Base-by-base conservation (phyloP, 2,888 invertebrate species). In the Listrodromus nycthemerus region DNA sequence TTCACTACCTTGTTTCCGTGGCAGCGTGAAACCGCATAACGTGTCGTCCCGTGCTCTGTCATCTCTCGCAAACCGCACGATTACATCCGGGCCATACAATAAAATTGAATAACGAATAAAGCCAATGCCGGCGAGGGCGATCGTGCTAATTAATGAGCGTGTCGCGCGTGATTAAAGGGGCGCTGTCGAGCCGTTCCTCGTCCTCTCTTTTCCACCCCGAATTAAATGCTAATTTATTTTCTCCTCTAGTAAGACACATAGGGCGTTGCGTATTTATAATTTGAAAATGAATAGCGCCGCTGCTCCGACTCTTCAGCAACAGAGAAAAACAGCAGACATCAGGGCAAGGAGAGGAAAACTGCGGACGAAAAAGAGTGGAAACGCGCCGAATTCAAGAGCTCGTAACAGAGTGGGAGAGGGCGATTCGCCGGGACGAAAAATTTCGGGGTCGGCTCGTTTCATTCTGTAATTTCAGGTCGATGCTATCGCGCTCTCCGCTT, bases 361-460 rank as follows among this genome's bases (percentile, higher is more conserved):
- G 37, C 8, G 37, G 37, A 8, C 10, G 27, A 21, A 66, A 50
- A 24, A 71, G 73, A 73, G 58, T 50, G 66, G 30, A 66, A 66
- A 55, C 41, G 16, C 13, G 37, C 21, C 8, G 19, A 37, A 37
- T 10, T 30, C 16, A 61, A 58, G 85, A 82, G 69, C 55, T 70
- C 61, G 77, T 78, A 80, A 80, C 82, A 67, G 85, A 81, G 82
- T 80, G 80, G 3, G 16, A 41, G 41, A 41, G 70, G 84, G 83
- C 82, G 82, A 83, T 82, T 86, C 85, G 76, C 82, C 85, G 84
- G 80, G 80, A 86, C 85, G 85, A 86, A 88, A 55, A 87, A 87
- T 87, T 85, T 83, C 52, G 66, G 74, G 76, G 75, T 77, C 80
- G 83, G 83, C 87, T 83, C 78, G 86, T 71, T 80, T 75, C 81